phyloP scores from a whole-genome alignment of 1,140 invertebrate species.

The Habropoda laboriosa region DNA sequence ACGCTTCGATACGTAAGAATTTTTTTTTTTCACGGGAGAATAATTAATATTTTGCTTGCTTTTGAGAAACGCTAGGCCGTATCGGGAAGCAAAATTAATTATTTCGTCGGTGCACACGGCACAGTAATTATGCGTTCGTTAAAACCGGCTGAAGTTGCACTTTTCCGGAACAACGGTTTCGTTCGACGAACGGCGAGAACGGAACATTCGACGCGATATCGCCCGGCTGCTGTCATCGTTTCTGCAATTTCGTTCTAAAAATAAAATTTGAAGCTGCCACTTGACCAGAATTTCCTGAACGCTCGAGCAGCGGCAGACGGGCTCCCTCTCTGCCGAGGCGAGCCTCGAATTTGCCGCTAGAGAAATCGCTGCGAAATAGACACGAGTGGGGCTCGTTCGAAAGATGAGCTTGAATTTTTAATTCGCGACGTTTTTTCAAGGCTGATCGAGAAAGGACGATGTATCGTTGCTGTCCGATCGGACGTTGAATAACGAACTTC shows the following conservation, averaged over 20 bases:
- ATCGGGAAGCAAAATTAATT: constrained; percentile 2
- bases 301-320: neutral
- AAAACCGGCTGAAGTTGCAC: neutral
- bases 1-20: neutral
- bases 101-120: neutral
- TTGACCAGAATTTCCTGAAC: constrained; percentile 34
- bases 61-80: neutral
- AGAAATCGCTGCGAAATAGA: neutral
- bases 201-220: neutral
- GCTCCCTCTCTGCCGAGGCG: neutral
- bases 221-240: neutral
- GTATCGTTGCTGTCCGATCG: neutral
- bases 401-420: constrained; percentile 18
- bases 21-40: neutral
- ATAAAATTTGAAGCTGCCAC: constrained; percentile 36
- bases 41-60: neutral
- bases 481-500: neutral
- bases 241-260: constrained; percentile 13
- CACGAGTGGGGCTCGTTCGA: neutral
- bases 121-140: constrained; percentile 13
- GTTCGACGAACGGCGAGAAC: no score
- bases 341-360: constrained; percentile 28
- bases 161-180: neutral
- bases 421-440: constrained; percentile 19
- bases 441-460: no score